Base-by-base conservation (phyloP, 2,888 invertebrate genomes). In the Calliphora vomitoria region DNA sequence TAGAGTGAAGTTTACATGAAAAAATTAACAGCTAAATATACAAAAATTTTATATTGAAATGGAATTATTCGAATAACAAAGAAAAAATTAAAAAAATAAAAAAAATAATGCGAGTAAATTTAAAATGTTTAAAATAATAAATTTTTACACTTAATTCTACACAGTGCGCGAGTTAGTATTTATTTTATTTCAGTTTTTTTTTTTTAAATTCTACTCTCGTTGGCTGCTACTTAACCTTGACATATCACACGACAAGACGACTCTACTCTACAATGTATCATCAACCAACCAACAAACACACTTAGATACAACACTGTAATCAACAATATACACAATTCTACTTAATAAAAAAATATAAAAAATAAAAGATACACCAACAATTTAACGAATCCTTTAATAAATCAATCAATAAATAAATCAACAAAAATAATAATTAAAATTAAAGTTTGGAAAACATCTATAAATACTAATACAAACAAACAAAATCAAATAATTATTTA, bases 191-290 rank as follows among this genome's bases (percentile, higher is more conserved):
- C 41, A 44, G 62, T 79, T 82, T 87, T 81, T 87, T 81, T 50
- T 72, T 38, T 50, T 25, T 25, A 25, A 82, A 62, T 64, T 85
- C 69, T 76, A 82, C 85, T 82, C 85, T 85, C 78, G 85, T 87
- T 87, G 82, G 87, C 82, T 82, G 89, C 89, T 89, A 89, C 89
- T 89, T 91, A 91, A 91, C 91, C 91, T 91, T 91, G 91, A 91
- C 90, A 91, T 90, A 91, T 90, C 90, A 90, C 90, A 89, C 87
- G 86, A 90, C 86, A 89, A 88, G 89, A 89, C 86, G 84, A 82
- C 85, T 80, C 88, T 87, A 82, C 82, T 83, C 84, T 76, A 82
- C 60, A 82, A 80, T 84, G 71, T 82, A 85, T 68, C 79, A 86
- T 83, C 85, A 79, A 75, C 78, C 50, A 75, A 74, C 60, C 47